Evolutionary conservation across 2,113 vertebrate genomes (phyloP), one percentile per base, ranked within the genome.

Genomic region (Chaetodon auriga): DNA sequence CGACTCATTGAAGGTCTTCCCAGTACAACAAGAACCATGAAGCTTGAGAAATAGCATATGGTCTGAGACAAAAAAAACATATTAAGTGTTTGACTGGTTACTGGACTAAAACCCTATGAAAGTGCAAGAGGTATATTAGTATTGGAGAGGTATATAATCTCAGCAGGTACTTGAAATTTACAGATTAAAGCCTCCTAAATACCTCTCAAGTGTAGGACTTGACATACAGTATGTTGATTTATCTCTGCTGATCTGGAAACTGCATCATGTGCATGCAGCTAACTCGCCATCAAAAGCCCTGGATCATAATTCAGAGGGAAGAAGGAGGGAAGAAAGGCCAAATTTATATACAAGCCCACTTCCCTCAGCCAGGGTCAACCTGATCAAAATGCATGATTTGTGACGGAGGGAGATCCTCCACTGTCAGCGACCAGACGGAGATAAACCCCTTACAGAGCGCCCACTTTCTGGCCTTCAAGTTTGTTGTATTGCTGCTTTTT

Each of bases 1-100:
- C 66, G 57, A 72, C 76, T 71, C 49, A 5, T 15, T 87, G 82
- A 93, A 88, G 88, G 87, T 85, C 89, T 88, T 93, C 87, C 83
- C 86, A 81, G 76, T 79, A 68, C 84, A 93, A 82, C 76, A 83
- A 84, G 72, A 89, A 11, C 76, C 65, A 70, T 8, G 43, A 79
- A 7, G 49, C 87, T 66, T 85, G 84, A 62, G 74, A 89, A 86
- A 80, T 49, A 43, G 63, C 78, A 68, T 38, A 81, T 75, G 81
- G 71, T 78, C 84, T 25, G 70, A 75, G 75, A 77, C 81, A 87
- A 46, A 86, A 65, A 89, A 88, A n/a, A 84, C 73, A 90, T 41
- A 38, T 25, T 53, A 78, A 66, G 77, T 69, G 60, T 86, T 64
- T 70, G 19, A 78, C 63, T 66, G 35, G 60, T 80, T 70, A 60